Base-by-base conservation (phyloP, 2,888 invertebrate species). In the Elegia similella region DNA sequence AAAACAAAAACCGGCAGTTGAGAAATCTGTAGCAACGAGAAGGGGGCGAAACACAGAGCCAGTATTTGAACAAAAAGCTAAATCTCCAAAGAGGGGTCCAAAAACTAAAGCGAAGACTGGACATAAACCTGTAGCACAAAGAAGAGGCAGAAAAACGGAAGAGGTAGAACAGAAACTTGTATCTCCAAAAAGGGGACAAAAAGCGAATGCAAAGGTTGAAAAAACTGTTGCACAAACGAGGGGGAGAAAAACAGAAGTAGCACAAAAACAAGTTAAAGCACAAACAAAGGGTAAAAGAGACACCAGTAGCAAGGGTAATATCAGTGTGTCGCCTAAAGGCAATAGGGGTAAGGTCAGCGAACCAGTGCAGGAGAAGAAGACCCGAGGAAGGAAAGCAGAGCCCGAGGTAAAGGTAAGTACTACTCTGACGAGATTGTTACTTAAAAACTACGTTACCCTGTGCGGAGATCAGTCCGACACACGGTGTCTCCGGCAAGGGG, bases 281-380 rank as follows among this genome's bases (percentile, higher is more conserved):
- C 50, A 34, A 50, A 50, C 32, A n/a, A 17, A 7, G 12, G 34
- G 32, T 12, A 8, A 50, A 17, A 34, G 29, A n/a, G 2, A 48
- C 30, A 29, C 23, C n/a, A 6, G 47, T 30, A 17, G 16, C 17
- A 17, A 23, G 12, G n/a, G 43, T 43, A 44, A 16, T n/a, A 12
- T 16, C 1, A 50, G 50, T 15, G 50, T 30, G 13, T 50, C 50
- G 15, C 50, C 50, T 6, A 12, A 1, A 56, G 30, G 62, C 65
- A 3, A 66, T 77, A 77, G 76, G 53, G 68, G 76, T 3, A 75
- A 70, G 59, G 55, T 3, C 16, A 34, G 50, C n/a, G 65, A 6
- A 52, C 59, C 0, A 56, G 62, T 0, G 56, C 57, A 2, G 67
- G 72, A 16, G 67, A 65, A 7, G 17, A 60, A 55, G 15, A 57